Evolutionary conservation across 1,140 invertebrate species (phyloP).

Genomic region (Heliconius nattereri): DNA sequence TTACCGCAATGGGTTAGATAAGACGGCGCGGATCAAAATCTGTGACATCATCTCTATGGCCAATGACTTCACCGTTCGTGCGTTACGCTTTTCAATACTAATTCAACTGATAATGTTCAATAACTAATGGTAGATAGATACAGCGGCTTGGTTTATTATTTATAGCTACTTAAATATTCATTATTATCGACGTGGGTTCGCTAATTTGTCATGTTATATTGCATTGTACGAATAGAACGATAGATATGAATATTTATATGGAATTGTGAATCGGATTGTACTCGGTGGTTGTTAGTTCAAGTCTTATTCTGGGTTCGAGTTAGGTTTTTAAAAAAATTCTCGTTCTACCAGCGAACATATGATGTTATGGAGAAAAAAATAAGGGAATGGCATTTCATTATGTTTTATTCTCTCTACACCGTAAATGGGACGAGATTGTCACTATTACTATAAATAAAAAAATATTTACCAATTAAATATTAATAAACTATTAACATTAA

Average conservation of each 20-base stretch:
- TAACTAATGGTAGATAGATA: background rate
- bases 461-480: background rate
- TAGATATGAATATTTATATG: constrained; percentile 1
- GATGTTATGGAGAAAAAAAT: background rate
- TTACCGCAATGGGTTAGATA: constrained; percentile 24
- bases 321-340: background rate
- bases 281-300: background rate
- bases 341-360: background rate
- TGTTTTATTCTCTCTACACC: background rate
- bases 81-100: constrained; percentile 27
- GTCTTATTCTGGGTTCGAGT: background rate
- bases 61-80: constrained; percentile 44
- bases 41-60: constrained; percentile 42
- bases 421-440: background rate
- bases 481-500: too few species aligned
- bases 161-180: constrained; percentile 1
- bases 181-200: background rate
- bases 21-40: constrained; percentile 26
- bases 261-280: background rate
- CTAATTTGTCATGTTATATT: constrained; percentile 2
- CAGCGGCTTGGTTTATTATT: constrained; percentile 9
- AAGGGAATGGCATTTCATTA: background rate
- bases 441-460: background rate
- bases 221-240: background rate
- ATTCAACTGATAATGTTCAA: constrained; percentile 21